These are phyloP conservation scores for Sorex maritimensis DNA, from an alignment of 2,797 vertebrate species.

Conservation along the genomic window DNA sequence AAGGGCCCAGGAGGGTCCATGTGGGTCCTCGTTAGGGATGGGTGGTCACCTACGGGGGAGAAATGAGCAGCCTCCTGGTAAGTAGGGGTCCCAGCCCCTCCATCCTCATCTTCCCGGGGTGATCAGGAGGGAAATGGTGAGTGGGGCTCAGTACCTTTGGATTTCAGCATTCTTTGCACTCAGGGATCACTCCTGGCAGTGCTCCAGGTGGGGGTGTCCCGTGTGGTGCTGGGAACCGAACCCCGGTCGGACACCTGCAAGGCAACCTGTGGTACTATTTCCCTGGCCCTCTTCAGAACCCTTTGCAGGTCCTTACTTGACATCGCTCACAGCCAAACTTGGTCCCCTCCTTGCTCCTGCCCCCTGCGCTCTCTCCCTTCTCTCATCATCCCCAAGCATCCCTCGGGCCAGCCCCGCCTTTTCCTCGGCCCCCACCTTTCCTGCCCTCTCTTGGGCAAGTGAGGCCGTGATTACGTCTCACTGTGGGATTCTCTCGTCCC, in stretches of 20 bases:
- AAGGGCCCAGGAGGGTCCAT: constrained; percentile 57
- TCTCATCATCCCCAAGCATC: not conserved
- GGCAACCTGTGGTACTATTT: too few relatives aligned
- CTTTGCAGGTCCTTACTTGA: not conserved
- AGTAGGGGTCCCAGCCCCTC: not conserved
- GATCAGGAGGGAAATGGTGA: constrained; percentile 20
- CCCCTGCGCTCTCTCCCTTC: not conserved
- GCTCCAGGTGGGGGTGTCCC: too few relatives aligned
- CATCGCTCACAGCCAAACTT: too few relatives aligned
- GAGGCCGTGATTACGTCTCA: not conserved
- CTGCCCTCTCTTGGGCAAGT: not conserved
- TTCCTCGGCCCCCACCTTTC: not conserved
- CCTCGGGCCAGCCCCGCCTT: not conserved
- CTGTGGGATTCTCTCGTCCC: too few relatives aligned
- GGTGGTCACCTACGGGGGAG: constrained; percentile 62
- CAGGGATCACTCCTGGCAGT: too few relatives aligned
- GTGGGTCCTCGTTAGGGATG: constrained; percentile 4
- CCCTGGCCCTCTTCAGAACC: not conserved
- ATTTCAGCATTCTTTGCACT: not conserved
- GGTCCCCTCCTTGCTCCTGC: not conserved
- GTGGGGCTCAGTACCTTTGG: constrained; percentile 45
- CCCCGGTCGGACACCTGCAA: too few relatives aligned
- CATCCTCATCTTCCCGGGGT: constrained; percentile 41
- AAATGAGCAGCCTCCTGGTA: not conserved
- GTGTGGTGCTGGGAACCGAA: too few relatives aligned